Base-by-base conservation (phyloP, 2,113 vertebrate genomes). In the Corythornis madagascariensis region DNA sequence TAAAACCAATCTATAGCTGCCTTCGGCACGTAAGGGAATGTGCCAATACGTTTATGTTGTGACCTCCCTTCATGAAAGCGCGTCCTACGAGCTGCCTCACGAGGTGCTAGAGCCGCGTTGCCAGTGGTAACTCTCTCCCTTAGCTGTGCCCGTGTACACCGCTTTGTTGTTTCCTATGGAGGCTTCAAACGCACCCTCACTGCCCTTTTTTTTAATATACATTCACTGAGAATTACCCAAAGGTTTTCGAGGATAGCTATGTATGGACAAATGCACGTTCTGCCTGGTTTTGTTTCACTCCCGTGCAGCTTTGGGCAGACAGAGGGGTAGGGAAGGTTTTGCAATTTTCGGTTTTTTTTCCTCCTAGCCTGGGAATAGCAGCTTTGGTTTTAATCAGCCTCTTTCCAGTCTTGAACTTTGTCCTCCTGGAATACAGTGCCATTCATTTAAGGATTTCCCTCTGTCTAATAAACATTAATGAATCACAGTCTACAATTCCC, bases 401-500 rank as follows among this genome's bases (percentile, higher is more conserved):
- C 87, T 74, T 48, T 48, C 60, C 95, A 95, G 78, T 19, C 48
- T 47, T 91, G 84, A 93, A 93, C 92, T 92, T 93, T 95, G 89
- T 88, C 91, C 91, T 95, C 40, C 71, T 79, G 78, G 84, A 92
- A 93, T 66, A 92, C 50, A 48, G 56, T 4, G 71, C 87, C 89
- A 56, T 89, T 96, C 87, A 91, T 80, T 73, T 47, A 71, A 82
- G 84, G 92, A 89, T 93, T 94, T 95, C 89, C 89, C 91, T 82
- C 91, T 35, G 74, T 26, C 89, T 96, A 93, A 95, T 94, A 95
- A 92, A 80, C 89, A 80, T 87, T 83, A 96, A 95, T 93, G 89
- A 93, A 74, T 69, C 82, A 13, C 91, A 10, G 78, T 69, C 92
- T 13, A 52, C 60, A 80, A 60, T 72, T 60, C 95, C 94, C 91